Evolutionary conservation across 1,140 invertebrate species (phyloP).

Genomic region (Hypsibius dujardini): DNA sequence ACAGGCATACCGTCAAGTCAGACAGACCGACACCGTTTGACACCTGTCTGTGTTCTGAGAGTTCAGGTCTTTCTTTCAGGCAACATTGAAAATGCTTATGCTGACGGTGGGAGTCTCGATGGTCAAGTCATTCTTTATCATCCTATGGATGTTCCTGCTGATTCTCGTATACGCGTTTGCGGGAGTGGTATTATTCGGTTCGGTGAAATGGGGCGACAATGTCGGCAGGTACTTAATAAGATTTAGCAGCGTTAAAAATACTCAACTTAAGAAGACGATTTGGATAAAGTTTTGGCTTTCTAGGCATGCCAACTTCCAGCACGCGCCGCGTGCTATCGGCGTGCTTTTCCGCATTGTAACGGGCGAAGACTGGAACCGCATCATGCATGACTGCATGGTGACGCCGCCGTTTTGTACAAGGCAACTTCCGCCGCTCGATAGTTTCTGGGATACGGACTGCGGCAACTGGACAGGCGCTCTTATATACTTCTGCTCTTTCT

Average conservation of each 20-base stretch:
- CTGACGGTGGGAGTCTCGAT: conserved; percentile 92
- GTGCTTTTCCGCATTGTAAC: conserved; percentile 98
- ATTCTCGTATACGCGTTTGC: conserved; percentile 97
- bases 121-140: conserved; percentile 99
- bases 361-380: conserved; percentile 99
- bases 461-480: conserved; percentile 87
- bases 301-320: conserved; percentile 80
- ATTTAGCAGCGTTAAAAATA: conserved; percentile 15
- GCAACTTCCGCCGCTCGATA: conserved; percentile 64
- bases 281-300: conserved; percentile 19
- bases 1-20: too few species aligned
- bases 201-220: conserved; percentile 95
- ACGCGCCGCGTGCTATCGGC: conserved; percentile 83
- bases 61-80: too few species aligned
- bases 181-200: conserved; percentile 94
- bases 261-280: too few species aligned
- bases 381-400: conserved; percentile 99
- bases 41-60: too few species aligned
- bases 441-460: conserved; percentile 99
- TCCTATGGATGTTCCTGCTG: conserved; percentile 96
- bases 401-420: conserved; percentile 38
- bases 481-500: conserved; percentile 97
- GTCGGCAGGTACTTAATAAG: conserved; percentile 57
- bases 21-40: too few species aligned
- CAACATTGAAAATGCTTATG: conserved; percentile 99